phyloP scores from a whole-genome alignment of 2,113 vertebrate genomes.

The Erinaceus europaeus region DNA sequence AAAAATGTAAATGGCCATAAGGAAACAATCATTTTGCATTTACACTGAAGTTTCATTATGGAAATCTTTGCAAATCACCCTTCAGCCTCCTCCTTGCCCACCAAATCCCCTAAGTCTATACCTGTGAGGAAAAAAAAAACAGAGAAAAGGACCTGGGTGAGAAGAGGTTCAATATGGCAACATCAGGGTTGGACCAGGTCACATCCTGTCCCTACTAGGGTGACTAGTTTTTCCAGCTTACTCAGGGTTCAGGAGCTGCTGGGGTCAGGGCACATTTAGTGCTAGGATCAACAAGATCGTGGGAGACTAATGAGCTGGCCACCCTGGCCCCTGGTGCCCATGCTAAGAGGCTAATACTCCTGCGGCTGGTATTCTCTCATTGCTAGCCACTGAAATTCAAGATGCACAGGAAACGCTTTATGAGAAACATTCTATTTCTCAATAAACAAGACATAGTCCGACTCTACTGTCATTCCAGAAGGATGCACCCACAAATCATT shows the following conservation, averaged over 20 bases:
- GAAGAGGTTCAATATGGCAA: neutral
- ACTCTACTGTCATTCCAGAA: neutral
- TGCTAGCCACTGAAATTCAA: neutral
- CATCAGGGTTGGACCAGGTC: no score
- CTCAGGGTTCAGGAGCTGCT: no score
- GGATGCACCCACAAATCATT: neutral
- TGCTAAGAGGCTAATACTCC: neutral
- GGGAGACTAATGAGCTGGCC: no score
- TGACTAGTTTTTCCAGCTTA: neutral
- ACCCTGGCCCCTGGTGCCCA: no score
- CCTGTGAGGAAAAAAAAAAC: neutral
- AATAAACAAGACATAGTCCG: neutral
- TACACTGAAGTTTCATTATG: neutral
- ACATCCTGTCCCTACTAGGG: no score
- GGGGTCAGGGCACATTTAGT: neutral
- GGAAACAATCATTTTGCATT: neutral
- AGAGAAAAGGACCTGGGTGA: slow-evolving; percentile 13
- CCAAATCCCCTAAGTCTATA: neutral
- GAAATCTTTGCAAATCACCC: slow-evolving; percentile 52
- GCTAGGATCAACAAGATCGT: neutral
- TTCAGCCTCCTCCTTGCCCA: neutral
- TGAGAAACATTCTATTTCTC: neutral
- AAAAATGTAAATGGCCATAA: slow-evolving; percentile 31
- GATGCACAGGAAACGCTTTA: neutral
- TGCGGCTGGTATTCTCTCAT: neutral